phyloP scores from a whole-genome alignment of 2,888 invertebrate species.

The Charanyca ferruginea region DNA sequence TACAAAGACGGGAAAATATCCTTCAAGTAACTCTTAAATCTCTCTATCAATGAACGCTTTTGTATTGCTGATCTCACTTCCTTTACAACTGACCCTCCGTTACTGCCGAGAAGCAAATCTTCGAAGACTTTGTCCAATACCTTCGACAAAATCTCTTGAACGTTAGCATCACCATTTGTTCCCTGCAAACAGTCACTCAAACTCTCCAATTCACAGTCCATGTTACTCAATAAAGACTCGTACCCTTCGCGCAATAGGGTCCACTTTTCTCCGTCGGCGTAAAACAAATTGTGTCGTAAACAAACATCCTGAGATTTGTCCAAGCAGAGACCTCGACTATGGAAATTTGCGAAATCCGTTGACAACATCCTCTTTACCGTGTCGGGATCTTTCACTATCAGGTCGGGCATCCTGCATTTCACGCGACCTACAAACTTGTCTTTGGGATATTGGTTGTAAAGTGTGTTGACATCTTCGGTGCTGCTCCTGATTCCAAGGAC shows the following conservation, averaged over 20 bases:
- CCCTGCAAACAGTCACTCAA: constrained; percentile 88
- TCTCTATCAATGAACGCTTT: constrained; percentile 74
- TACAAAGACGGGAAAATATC: constrained; percentile 86
- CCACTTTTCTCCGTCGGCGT: constrained; percentile 88
- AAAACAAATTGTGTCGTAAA: constrained; percentile 90
- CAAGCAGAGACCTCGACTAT: constrained; percentile 87
- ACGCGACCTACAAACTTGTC: constrained; percentile 84
- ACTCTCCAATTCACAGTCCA: constrained; percentile 78
- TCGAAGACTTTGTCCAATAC: constrained; percentile 87
- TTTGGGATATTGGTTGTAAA: constrained; percentile 78
- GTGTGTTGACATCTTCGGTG: constrained; percentile 81
- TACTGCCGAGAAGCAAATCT: constrained; percentile 81
- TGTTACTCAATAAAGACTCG: constrained; percentile 81
- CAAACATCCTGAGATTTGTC: constrained; percentile 90
- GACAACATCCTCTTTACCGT: constrained; percentile 85
- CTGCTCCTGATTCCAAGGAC: constrained; percentile 80
- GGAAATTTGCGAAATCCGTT: constrained; percentile 87
- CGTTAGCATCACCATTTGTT: constrained; percentile 88
- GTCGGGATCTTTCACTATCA: constrained; percentile 86
- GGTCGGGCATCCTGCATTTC: constrained; percentile 86
- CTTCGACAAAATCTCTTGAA: constrained; percentile 86
- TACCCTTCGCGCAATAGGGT: constrained; percentile 81
- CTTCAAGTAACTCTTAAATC: constrained; percentile 83
- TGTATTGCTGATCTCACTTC: constrained; percentile 76
- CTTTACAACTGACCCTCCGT: constrained; percentile 75